Evolutionary conservation across 2,113 vertebrate species (phyloP), one percentile per base, ranked within the genome.

Genomic region (Onychostruthus taczanowskii): DNA sequence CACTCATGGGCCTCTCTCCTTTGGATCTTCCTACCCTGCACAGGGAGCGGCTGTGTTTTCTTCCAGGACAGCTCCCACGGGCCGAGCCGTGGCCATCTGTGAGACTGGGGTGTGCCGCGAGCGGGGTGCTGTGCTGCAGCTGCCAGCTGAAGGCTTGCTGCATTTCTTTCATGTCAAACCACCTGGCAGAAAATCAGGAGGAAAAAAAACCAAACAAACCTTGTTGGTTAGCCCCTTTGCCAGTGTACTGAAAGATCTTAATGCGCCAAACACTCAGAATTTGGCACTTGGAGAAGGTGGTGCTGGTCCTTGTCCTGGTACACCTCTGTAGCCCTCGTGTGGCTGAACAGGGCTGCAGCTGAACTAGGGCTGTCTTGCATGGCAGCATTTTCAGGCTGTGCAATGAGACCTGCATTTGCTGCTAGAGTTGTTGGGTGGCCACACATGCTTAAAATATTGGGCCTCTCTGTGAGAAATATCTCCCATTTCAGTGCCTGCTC

Each of bases 1-100:
- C 69, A 56, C 86, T 96, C 61, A 43, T 84, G 83, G 94, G 79
- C 69, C 63, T 92, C 43, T 84, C 89, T 90, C 50, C 92, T 92
- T 87, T 70, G 44, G 4, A 37, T 92, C 88, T 90, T 66, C 63
- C 79, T 61, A 46, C 58, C 69, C 56, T 35, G 24, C 67, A 61
- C n/a, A 92, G 78, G 87, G 11, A 91, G 74, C 0, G 21, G 79
- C 76, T 85, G 75, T 30, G 2, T 70, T 74, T 90, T 50, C 79
- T 58, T 67, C 18, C 79, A 50, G 93, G 92, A 16, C 43, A 30
- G 85, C 39, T 46, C 70, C 82, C 26, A 2, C 16, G 3, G 89
- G 67, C 90, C 1, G 3, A 23, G 87, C 73, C 1, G 23, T 44
- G 5, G 5, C 82, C 84, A 41, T 72, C 77, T 72, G 91, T 39